Conservation (phyloP, 1,140 invertebrate genomes). For the Drosophila pandora region DNA sequence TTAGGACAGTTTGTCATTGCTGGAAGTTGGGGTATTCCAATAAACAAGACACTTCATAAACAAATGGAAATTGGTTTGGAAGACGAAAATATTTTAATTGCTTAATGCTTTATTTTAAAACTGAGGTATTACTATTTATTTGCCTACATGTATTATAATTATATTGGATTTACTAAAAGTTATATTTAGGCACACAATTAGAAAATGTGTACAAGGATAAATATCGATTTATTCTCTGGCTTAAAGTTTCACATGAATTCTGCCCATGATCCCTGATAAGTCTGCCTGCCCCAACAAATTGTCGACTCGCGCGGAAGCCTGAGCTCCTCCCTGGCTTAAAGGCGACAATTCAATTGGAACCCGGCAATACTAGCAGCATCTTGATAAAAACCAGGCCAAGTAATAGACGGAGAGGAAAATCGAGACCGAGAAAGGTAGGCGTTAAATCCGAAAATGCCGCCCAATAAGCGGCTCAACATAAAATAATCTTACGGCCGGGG, state of each 20-base stretch:
- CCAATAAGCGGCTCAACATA: constrained; percentile 66
- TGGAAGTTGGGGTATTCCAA: neutral
- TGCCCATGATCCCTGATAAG: constrained; percentile 10
- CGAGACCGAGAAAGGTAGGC: constrained; percentile 18
- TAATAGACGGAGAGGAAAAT: neutral
- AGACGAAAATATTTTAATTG: neutral
- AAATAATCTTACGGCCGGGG: constrained; percentile 74
- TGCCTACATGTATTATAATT: too few relatives aligned
- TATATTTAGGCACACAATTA: neutral
- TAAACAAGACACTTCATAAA: neutral
- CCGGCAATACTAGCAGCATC: constrained; percentile 28
- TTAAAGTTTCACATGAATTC: neutral
- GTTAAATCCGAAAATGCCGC: constrained; percentile 54
- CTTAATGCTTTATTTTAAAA: too few relatives aligned
- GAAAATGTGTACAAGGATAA: neutral
- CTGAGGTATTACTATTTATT: too few relatives aligned
- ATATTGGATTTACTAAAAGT: neutral
- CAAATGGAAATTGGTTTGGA: neutral
- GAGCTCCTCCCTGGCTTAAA: constrained; percentile 18
- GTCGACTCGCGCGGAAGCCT: neutral
- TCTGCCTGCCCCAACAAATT: constrained; percentile 1
- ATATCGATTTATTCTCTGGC: neutral
- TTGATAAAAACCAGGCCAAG: constrained; percentile 26
- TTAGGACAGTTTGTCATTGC: too few relatives aligned
- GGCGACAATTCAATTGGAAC: constrained; percentile 41